phyloP scores from a whole-genome alignment of 2,888 invertebrate species.

The Lordiphosa andalusiaca region DNA sequence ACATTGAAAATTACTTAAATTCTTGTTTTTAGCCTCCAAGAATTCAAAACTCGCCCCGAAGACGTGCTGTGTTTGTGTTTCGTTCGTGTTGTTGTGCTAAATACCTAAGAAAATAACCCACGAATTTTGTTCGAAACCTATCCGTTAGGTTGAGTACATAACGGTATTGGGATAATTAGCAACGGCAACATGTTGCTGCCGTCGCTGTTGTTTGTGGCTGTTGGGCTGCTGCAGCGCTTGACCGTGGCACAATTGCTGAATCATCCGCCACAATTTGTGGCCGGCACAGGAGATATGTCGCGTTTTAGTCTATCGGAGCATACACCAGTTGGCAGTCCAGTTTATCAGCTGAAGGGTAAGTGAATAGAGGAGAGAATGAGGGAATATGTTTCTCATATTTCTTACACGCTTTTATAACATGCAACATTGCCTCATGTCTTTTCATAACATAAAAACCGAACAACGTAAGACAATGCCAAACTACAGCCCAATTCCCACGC shows the following conservation, averaged over 20 bases:
- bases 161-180: constrained; percentile 58
- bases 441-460: constrained; percentile 9
- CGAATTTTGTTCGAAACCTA: constrained; percentile 29
- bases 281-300: constrained; percentile 88
- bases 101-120: constrained; percentile 48
- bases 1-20: constrained; percentile 54
- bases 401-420: constrained; percentile 35
- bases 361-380: constrained; percentile 11
- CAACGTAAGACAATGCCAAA: constrained; percentile 26
- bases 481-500: constrained; percentile 61
- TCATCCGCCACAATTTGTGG: constrained; percentile 87
- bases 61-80: constrained; percentile 22
- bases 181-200: constrained; percentile 63
- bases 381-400: too few relatives aligned
- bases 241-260: constrained; percentile 83
- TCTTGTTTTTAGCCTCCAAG: constrained; percentile 8
- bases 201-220: constrained; percentile 36
- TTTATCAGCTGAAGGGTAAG: constrained; percentile 87
- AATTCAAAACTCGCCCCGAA: not conserved
- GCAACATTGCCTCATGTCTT: constrained; percentile 37
- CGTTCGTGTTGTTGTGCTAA: constrained; percentile 58
- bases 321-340: constrained; percentile 87
- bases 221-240: constrained; percentile 27
- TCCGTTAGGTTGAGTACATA: constrained; percentile 49
- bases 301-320: constrained; percentile 87